Base-by-base conservation (phyloP, 2,113 vertebrate species). In the Trematomus loennbergii region DNA sequence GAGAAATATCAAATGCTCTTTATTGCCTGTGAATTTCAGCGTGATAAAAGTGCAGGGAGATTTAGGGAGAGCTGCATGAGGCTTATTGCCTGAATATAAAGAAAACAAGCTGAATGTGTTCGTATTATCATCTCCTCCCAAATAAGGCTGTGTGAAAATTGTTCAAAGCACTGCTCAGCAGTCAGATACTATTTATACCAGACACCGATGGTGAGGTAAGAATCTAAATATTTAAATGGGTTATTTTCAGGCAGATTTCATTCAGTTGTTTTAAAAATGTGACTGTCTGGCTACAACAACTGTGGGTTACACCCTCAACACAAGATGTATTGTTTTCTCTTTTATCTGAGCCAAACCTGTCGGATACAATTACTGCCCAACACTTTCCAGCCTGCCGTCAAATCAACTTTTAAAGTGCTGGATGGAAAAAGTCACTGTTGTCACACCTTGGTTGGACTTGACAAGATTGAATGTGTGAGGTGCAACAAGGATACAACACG, bases 111-210 rank as follows among this genome's bases (percentile, higher is more conserved):
- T 78, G 54, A 83, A 87, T 87, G 78, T 69, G 79, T 87, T 81
- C 36, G 25, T 87, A 87, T 79, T 52, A 20, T 75, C 70, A 52
- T 84, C 49, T 63, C 74, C 80, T 70, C 33, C 64, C 48, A 68
- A 58, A 84, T 69, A 69, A 12, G 59, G 33, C 75, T 74, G 66
- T 15, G 46, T 54, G 52, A 80, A 29, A 86, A 63, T 49, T 71
- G 78, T 84, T 88, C 78, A 84, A 87, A 90, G 90, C 83, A 75
- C 86, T 81, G 86, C 60, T n/a, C 22, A 78, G 83, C 75, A 68
- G 83, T 85, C 60, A 57, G 70, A 73, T 72, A 50, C 91, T 94
- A 95, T 94, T 95, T 91, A 92, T 94, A 94, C 81, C 69, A 79
- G 67, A 84, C 75, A 55, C 20, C 12, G 76, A 78, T 54, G 78